These are phyloP conservation scores for Apteryx mantelli DNA, from an alignment of 2,113 vertebrate species.

Conservation along the genomic window DNA sequence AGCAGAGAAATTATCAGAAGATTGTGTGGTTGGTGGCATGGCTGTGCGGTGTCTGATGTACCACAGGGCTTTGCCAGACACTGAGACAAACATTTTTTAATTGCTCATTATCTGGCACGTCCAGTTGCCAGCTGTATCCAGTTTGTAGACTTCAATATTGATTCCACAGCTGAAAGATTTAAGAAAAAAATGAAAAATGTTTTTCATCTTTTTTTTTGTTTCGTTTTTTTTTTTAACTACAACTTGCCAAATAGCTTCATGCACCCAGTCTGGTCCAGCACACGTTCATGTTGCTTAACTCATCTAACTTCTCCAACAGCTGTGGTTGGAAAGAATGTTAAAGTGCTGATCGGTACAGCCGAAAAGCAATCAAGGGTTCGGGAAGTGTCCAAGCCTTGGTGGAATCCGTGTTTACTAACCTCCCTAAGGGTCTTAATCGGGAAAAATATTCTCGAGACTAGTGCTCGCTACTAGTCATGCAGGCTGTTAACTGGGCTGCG, in stretches of 20 bases:
- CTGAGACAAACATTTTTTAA: neutral
- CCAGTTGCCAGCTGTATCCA: constrained; percentile 13
- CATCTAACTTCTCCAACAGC: neutral
- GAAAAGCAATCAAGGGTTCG: neutral
- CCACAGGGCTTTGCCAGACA: neutral
- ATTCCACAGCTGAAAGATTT: constrained; percentile 28
- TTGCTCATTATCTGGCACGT: constrained; percentile 5
- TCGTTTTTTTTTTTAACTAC: neutral
- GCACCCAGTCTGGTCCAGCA: neutral
- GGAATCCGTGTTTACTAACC: neutral
- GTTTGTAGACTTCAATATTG: neutral
- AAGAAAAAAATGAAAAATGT: neutral
- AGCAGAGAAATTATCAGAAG: neutral
- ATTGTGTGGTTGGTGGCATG: neutral
- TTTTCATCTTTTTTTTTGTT: neutral
- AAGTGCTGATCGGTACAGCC: neutral
- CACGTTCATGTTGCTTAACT: neutral
- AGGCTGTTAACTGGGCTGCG: neutral
- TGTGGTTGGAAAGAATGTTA: constrained; percentile 38
- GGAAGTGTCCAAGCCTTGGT: neutral
- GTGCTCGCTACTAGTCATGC: neutral
- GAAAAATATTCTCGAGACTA: neutral
- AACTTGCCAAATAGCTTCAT: neutral
- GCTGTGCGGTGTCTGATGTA: neutral
- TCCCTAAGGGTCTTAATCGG: neutral